Evolutionary conservation across 2,888 invertebrate genomes (phyloP).

Genomic region (Smittia aterrima): DNA sequence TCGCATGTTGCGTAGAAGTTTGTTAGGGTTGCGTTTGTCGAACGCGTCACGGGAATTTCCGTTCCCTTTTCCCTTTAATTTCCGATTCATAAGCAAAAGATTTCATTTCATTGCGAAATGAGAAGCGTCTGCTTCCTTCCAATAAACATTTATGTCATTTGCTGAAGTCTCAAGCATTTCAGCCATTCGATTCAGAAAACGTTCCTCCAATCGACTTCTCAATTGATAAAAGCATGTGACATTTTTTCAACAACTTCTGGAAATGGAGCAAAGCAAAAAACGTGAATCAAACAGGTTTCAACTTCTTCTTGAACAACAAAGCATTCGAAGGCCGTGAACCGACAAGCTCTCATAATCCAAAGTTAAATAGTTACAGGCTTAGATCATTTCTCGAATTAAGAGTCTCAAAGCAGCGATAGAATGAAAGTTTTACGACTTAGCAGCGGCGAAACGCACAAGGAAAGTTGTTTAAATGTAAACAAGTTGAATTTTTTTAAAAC

Average conservation of each 20-base stretch:
- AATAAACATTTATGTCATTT: constrained; percentile 38
- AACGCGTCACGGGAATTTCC: too few relatives aligned
- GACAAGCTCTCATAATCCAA: background rate
- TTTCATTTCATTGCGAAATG: background rate
- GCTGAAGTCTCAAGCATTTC: background rate
- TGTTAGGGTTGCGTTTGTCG: background rate
- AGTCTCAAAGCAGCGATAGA: background rate
- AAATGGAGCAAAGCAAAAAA: background rate
- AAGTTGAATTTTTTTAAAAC: background rate
- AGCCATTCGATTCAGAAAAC: background rate
- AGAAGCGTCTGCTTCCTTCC: background rate
- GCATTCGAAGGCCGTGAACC: too few relatives aligned
- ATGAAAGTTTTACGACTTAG: constrained; percentile 5
- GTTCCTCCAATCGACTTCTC: background rate
- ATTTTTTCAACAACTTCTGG: background rate
- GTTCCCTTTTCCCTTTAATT: background rate
- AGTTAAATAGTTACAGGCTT: too few relatives aligned
- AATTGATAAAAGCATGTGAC: constrained; percentile 3
- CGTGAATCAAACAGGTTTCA: constrained; percentile 5
- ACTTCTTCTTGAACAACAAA: too few relatives aligned
- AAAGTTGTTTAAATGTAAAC: background rate
- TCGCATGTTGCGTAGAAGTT: background rate
- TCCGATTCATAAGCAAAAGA: background rate
- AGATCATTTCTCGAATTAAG: background rate
- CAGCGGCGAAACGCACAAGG: background rate